Evolutionary conservation across 2,888 invertebrate species (phyloP), one percentile per base, ranked within the genome.

Genomic region (Cephus pulcher): DNA sequence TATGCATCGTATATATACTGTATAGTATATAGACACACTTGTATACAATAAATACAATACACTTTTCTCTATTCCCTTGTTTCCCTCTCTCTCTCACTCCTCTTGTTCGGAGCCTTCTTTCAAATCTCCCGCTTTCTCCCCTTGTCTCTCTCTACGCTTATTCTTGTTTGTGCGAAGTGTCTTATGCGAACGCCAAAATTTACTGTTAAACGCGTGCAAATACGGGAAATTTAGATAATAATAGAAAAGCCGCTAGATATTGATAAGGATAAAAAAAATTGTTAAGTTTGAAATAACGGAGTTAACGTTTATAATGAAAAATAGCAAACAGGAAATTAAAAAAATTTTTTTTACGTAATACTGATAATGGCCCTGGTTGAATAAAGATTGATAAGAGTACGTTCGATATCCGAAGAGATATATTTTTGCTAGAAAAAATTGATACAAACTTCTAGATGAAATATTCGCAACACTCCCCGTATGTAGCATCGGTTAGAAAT

Each of bases 351-450:
- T 56, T 56, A 56, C 23, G 40, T 56, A 56, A 15, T 56, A 56
- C 2, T 56, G 40, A 23, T 56, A 56, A 56, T 56, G 23, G 40
- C 23, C 15, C 40, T 56, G 40, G 40, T 23, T 56, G 15, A 56
- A 56, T 56, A 23, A 77, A 81, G 81, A 76, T 80, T 78, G 74
- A 76, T 82, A 80, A 73, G 79, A 76, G 35, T 78, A 78, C 32
- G 69, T 70, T 68, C 40, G 40, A 76, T 40, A 74, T 74, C 40
- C 40, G 40, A 56, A 23, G 40, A 56, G 40, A 56, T 56, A 56
- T 56, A 56, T 56, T 56, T 56, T 56, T 56, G 40, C 23, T 56
- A 56, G 40, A 56, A 56, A 56, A 56, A 56, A 56, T 56, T 56
- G 1, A 56, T 56, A 56, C 4, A 56, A 56, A 23, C 23, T 23